A percentile compares a stretch with the other conserved stretches of the same genome.
Conservation (phyloP, 2,113 vertebrate genomes). For the Mohoua ochrocephala region DNA sequence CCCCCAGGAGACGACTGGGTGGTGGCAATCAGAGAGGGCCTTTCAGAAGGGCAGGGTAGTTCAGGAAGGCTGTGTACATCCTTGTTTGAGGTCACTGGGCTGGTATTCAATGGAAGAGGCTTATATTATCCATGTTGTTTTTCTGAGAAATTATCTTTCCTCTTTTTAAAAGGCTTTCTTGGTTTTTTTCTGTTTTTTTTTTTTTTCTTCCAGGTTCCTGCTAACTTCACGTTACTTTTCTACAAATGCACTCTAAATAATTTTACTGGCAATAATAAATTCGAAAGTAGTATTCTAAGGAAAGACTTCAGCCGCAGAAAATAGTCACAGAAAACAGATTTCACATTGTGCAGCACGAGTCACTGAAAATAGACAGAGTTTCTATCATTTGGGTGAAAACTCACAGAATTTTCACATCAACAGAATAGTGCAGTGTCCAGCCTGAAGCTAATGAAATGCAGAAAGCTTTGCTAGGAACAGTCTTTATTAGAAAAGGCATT, state of each 20-base stretch:
- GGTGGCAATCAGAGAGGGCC: neutral
- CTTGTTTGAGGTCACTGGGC: neutral
- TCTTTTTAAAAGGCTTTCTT: neutral
- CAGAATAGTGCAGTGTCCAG: neutral
- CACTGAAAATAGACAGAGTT: neutral
- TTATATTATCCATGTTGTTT: neutral
- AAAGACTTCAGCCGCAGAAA: neutral
- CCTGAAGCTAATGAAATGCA: neutral
- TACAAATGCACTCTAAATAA: neutral
- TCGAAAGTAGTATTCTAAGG: neutral
- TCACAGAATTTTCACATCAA: neutral
- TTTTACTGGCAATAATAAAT: neutral
- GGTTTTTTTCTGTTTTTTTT: neutral
- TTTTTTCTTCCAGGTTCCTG: neutral
- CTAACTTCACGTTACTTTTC: neutral
- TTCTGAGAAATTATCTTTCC: neutral
- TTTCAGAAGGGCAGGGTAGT: neutral
- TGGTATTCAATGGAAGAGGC: neutral
- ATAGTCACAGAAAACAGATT: neutral
- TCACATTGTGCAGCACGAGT: fast-evolving
- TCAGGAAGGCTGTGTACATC: neutral
- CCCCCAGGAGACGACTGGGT: neutral
- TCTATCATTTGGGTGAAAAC: neutral
- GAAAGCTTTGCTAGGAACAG: neutral
- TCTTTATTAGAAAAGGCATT: neutral